Evolutionary conservation across 2,888 invertebrate genomes (phyloP).

Genomic region (Papilio protenor): DNA sequence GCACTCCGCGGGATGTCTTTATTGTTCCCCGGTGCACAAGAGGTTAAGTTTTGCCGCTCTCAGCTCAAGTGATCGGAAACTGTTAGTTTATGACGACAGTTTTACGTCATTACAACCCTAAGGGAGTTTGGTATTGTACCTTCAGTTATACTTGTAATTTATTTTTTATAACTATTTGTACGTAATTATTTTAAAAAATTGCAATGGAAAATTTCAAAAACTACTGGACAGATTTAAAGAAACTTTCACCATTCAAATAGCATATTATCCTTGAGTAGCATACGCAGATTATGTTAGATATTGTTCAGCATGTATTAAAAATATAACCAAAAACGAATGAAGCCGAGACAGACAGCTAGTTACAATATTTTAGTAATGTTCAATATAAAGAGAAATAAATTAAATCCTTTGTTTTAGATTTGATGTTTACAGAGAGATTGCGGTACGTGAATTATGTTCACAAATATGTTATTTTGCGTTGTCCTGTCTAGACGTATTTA

Average conservation of each 20-base stretch:
- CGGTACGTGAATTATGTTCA: constrained; percentile 27
- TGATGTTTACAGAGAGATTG: constrained; percentile 9
- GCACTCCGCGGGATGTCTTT: background rate
- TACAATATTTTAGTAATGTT: background rate
- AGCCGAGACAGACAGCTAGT: background rate
- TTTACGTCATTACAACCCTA: background rate
- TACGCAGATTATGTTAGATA: no score
- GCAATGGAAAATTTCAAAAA: no score
- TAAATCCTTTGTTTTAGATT: background rate
- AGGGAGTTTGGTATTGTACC: background rate
- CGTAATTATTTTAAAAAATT: no score
- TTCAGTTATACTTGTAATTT: background rate
- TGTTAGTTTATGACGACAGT: constrained; percentile 27
- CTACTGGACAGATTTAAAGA: no score
- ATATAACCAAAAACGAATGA: background rate
- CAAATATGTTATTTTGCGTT: constrained; percentile 15
- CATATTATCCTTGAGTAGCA: no score
- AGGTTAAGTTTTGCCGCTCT: constrained; percentile 27
- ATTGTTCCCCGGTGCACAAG: constrained; percentile 19
- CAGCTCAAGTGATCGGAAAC: constrained; percentile 27
- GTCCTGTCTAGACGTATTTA: constrained; percentile 25
- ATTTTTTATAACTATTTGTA: background rate
- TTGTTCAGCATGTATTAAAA: no score
- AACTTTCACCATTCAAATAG: no score
- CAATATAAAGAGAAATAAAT: background rate